Evolutionary conservation across 2,113 vertebrate species (phyloP).

Genomic region (Oncorhynchus gorbuscha): DNA sequence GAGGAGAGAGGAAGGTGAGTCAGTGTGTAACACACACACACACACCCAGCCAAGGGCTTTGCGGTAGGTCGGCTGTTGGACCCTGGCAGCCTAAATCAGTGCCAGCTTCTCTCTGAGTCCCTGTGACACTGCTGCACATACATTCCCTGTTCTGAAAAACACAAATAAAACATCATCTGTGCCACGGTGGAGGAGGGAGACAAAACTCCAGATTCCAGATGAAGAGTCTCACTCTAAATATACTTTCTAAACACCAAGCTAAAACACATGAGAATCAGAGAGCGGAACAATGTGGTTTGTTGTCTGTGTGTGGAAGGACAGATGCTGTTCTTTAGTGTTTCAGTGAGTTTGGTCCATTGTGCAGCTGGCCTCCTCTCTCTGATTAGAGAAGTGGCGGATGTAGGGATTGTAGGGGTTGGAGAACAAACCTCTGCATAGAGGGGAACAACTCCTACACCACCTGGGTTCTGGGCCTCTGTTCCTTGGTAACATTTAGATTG

Average conservation of each 20-base stretch:
- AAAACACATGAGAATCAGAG: conserved; percentile 15
- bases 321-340: not conserved
- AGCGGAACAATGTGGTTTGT: not conserved
- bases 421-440: too few species aligned
- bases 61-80: not conserved
- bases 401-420: not conserved
- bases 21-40: too few species aligned
- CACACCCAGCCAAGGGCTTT: not conserved
- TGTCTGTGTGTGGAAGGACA: not conserved
- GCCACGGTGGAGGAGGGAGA: not conserved
- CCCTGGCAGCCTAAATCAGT: not conserved
- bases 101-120: not conserved
- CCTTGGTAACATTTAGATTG: too few species aligned
- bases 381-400: not conserved
- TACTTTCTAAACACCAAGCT: not conserved
- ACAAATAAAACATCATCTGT: not conserved
- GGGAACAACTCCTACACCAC: too few species aligned
- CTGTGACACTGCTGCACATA: not conserved
- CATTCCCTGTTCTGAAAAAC: not conserved
- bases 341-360: not conserved
- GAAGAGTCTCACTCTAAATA: not conserved
- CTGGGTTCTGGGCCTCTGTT: too few species aligned
- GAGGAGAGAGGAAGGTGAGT: not conserved
- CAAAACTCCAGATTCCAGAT: not conserved
- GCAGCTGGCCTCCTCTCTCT: not conserved